phyloP scores from a whole-genome alignment of 2,888 invertebrate genomes.

The Sphinx pinastri region DNA sequence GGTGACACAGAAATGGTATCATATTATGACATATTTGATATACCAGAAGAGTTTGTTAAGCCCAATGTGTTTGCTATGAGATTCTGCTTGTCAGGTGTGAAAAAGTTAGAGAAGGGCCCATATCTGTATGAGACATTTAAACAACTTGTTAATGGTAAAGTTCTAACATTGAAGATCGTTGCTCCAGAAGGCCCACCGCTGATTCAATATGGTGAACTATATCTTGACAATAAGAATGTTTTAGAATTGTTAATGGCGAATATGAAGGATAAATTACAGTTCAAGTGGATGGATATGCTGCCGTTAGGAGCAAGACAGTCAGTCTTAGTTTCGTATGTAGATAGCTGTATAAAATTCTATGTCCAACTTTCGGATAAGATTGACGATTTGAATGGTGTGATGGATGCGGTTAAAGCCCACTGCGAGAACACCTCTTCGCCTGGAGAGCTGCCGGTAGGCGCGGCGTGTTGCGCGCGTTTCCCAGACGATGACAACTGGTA shows the following conservation, averaged over 20 bases:
- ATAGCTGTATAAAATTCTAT: conserved; percentile 89
- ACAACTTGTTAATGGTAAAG: conserved; percentile 85
- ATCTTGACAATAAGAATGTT: conserved; percentile 84
- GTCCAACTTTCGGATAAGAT: conserved; percentile 87
- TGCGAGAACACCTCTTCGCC: conserved; percentile 80
- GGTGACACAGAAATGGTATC: conserved; percentile 90
- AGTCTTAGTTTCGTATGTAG: conserved; percentile 86
- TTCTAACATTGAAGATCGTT: conserved; percentile 86
- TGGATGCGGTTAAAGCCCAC: conserved; percentile 86
- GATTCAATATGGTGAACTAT: conserved; percentile 90
- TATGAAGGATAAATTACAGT: conserved; percentile 71
- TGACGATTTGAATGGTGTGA: conserved; percentile 85
- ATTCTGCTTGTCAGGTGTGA: conserved; percentile 88
- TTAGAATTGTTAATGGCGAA: conserved; percentile 81
- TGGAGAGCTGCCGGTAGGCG: conserved; percentile 81
- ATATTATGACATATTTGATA: conserved; percentile 88
- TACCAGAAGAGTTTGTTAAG: conserved; percentile 88
- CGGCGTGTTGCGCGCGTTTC: conserved; percentile 92
- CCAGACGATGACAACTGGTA: conserved; percentile 94
- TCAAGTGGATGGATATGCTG: conserved; percentile 68
- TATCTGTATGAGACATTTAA: conserved; percentile 89
- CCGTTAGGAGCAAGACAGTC: conserved; percentile 69
- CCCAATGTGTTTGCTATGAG: conserved; percentile 90
- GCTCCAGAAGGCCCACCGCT: conserved; percentile 88
- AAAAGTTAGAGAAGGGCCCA: conserved; percentile 84